phyloP scores from a whole-genome alignment of 2,797 vertebrate genomes.

The Merluccius polli region DNA sequence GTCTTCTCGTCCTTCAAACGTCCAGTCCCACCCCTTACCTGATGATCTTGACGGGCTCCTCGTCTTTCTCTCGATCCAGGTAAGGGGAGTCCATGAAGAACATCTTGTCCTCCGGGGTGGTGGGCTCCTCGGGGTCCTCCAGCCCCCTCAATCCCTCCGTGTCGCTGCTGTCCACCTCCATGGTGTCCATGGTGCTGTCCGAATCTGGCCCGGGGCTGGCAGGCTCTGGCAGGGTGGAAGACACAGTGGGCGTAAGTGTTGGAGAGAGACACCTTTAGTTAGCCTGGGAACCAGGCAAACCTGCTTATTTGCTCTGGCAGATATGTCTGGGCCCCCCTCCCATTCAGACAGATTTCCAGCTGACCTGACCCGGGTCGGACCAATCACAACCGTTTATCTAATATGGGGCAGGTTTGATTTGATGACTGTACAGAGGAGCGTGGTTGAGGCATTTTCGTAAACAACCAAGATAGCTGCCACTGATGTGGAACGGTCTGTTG shows the following conservation, averaged over 20 bases:
- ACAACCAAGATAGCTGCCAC: too few relatives aligned
- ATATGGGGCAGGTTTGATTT: too few relatives aligned
- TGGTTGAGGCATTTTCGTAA: too few relatives aligned
- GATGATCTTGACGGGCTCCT: slow-evolving; percentile 90
- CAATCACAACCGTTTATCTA: too few relatives aligned
- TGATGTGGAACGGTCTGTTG: too few relatives aligned
- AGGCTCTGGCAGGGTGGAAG: slow-evolving; percentile 73
- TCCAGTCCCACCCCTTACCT: slow-evolving; percentile 68
- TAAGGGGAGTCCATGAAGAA: slow-evolving; percentile 90
- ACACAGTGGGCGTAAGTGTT: not conserved
- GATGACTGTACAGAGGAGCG: too few relatives aligned
- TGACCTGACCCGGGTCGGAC: too few relatives aligned
- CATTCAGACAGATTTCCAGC: too few relatives aligned
- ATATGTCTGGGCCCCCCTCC: too few relatives aligned
- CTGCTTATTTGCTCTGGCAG: too few relatives aligned
- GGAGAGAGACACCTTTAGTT: not conserved
- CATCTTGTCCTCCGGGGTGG: slow-evolving; percentile 92
- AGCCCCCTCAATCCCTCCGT: slow-evolving; percentile 81
- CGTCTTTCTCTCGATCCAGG: slow-evolving; percentile 88
- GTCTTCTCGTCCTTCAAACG: not conserved
- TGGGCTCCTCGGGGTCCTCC: slow-evolving; percentile 88
- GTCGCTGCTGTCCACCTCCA: slow-evolving; percentile 92
- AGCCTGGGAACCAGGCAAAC: too few relatives aligned
- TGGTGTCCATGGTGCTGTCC: slow-evolving; percentile 92
- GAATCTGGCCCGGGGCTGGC: slow-evolving; percentile 87